phyloP scores from a whole-genome alignment of 37 sponge, comb jelly and placozoan species.

The Spongilla lacustris region DNA sequence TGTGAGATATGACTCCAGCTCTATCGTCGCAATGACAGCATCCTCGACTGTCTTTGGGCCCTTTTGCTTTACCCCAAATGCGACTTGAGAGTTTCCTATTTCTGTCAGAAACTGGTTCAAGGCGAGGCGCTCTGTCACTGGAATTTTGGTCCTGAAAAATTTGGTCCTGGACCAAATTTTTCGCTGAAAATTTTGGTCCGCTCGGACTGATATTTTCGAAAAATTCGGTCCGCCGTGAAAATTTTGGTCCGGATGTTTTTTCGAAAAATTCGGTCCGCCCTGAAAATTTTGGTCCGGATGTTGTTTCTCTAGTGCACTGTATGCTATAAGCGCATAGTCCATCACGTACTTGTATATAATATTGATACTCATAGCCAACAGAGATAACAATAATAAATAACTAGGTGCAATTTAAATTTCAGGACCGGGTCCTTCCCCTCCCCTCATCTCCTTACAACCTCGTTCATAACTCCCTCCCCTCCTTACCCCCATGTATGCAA shows the following conservation, averaged over 20 bases:
- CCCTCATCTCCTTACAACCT: neutral
- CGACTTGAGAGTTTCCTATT: too few species aligned
- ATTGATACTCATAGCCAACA: constrained; percentile 1
- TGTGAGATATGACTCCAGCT: too few species aligned
- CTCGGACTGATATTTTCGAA: too few species aligned
- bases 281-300: neutral
- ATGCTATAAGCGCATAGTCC: neutral
- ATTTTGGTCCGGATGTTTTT: neutral
- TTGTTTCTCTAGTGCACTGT: constrained; percentile 1
- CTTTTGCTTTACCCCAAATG: too few species aligned
- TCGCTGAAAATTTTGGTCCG: constrained; percentile 1
- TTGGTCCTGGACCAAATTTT: too few species aligned
- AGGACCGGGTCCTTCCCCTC: neutral
- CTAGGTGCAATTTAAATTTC: constrained; percentile 1
- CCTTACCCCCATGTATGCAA: neutral
- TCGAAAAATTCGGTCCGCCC: neutral
- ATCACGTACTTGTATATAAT: neutral
- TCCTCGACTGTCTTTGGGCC: too few species aligned
- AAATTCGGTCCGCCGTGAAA: neutral
- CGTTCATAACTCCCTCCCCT: constrained; percentile 1
- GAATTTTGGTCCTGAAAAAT: too few species aligned
- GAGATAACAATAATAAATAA: neutral
- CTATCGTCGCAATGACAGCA: too few species aligned
- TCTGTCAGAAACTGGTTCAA: too few species aligned
- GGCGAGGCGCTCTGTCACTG: too few species aligned